Evolutionary conservation across 1,140 invertebrate species (phyloP), one percentile per base, ranked within the genome.

Genomic region (Hylaeus volcanicus): DNA sequence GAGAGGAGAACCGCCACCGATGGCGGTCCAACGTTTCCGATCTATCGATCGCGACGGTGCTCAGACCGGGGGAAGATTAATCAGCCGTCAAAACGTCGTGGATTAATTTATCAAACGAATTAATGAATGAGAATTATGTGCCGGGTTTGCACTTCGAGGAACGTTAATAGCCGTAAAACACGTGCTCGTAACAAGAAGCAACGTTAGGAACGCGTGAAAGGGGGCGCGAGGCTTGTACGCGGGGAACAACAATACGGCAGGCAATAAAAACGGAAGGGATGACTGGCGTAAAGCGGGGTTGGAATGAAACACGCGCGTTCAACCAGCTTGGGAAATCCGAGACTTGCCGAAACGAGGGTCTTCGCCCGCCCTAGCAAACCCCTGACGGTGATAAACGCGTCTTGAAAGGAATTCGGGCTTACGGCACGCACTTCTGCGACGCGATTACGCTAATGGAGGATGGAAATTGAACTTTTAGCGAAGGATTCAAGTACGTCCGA

Each of bases 21-120:
- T 51, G 43, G 56, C 55, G 56, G 11, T 48, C 3, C 56, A 39
- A 45, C 41, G 58, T 58, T 61, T 15, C n/a, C 77, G 77, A 79
- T 79, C 77, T 55, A 72, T 78, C 76, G 76, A 72, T 78, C 76
- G 56, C 26, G 14, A 26, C 37, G 37, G 1, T 8, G 26, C 39
- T 26, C n/a, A 53, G 51, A 51, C 66, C 51, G 6, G 9, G 26
- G 66, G 43, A 79, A 65, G 77, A 79, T 79, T 79, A 79, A 79
- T 79, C 77, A 65, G 71, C 60, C 64, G 79, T 68, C 79, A 14
- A 11, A 8, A n/a, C 9, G 11, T 43, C 70, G 43, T 5, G 64
- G n/a, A 74, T 75, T 74, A 69, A 74, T 74, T 74, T 74, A 74
- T 80, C 79, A 74, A 53, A n/a, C 56, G 64, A 80, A 74, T 75